Evolutionary conservation across 2,888 invertebrate genomes (phyloP).

Genomic region (Melieria crassipennis): DNA sequence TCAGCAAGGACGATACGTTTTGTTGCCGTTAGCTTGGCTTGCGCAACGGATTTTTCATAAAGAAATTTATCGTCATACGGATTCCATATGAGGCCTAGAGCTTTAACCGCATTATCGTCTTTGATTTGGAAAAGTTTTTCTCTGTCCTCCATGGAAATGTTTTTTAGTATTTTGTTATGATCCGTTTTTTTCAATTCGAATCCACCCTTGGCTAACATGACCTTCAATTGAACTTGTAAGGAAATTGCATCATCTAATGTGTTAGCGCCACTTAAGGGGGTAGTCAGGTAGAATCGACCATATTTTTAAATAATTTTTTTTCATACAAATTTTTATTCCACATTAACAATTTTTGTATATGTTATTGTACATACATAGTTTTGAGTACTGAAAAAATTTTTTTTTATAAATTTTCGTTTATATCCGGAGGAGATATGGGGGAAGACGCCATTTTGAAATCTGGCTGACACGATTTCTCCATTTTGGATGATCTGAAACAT

Average conservation of each 20-base stretch:
- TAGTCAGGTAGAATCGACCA: too few species aligned
- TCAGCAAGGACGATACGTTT: constrained; percentile 9
- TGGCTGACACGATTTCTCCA: too few species aligned
- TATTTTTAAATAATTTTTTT: too few species aligned
- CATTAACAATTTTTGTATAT: too few species aligned
- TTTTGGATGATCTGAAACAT: too few species aligned
- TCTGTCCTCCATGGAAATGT: constrained; percentile 16
- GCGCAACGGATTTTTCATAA: background rate
- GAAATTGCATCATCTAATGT: constrained; percentile 29
- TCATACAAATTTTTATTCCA: too few species aligned
- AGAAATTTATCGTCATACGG: constrained; percentile 1
- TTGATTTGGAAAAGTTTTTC: background rate
- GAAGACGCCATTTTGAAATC: too few species aligned
- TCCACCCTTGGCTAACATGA: background rate
- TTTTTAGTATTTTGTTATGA: constrained; percentile 19
- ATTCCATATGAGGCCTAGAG: constrained; percentile 1
- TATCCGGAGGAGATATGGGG: too few species aligned
- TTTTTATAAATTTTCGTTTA: too few species aligned
- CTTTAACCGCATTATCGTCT: background rate
- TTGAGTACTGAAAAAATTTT: too few species aligned
- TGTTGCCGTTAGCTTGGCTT: background rate
- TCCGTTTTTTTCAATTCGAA: constrained; percentile 7
- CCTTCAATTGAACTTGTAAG: background rate
- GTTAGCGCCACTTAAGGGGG: constrained; percentile 31
- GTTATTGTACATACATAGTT: too few species aligned